phyloP scores from a whole-genome alignment of 1,140 invertebrate genomes.

The Drosophila sturtevanti region DNA sequence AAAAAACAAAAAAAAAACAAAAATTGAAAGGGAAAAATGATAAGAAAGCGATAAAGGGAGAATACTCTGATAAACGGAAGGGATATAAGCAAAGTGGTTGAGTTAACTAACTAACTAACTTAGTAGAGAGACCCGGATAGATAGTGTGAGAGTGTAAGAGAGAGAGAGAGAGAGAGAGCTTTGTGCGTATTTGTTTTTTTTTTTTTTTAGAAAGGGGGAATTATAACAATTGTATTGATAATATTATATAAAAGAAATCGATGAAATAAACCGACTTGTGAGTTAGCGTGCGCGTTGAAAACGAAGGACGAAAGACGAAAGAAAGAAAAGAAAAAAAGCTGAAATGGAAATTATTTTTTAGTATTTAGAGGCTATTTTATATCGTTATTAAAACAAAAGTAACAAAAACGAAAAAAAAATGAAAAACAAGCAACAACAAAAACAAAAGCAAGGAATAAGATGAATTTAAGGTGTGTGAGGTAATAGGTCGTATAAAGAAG shows the following conservation, averaged over 20 bases:
- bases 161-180: slow-evolving; percentile 1
- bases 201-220: slow-evolving; percentile 46
- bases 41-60: not conserved
- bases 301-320: slow-evolving; percentile 47
- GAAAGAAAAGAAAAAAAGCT: slow-evolving; percentile 21
- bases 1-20: slow-evolving; percentile 28
- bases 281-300: slow-evolving; percentile 74
- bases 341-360: slow-evolving; percentile 79
- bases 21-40: slow-evolving; percentile 28
- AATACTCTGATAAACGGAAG: not conserved
- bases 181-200: slow-evolving; percentile 40
- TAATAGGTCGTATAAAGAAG: not conserved
- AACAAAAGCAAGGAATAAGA: slow-evolving; percentile 19
- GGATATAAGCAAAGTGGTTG: slow-evolving; percentile 1
- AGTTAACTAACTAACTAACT: slow-evolving; percentile 6
- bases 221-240: slow-evolving; percentile 21
- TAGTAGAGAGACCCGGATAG: not conserved
- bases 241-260: slow-evolving; percentile 14
- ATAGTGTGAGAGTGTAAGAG: not conserved
- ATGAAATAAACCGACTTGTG: slow-evolving; percentile 45
- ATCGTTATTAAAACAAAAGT: slow-evolving; percentile 69
- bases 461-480: not conserved
- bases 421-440: slow-evolving; percentile 7
- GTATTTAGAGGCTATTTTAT: slow-evolving; percentile 82
- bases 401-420: slow-evolving; percentile 23